Evolutionary conservation across 2,797 vertebrate genomes (phyloP).

Genomic region (Bradypodion ventrale): DNA sequence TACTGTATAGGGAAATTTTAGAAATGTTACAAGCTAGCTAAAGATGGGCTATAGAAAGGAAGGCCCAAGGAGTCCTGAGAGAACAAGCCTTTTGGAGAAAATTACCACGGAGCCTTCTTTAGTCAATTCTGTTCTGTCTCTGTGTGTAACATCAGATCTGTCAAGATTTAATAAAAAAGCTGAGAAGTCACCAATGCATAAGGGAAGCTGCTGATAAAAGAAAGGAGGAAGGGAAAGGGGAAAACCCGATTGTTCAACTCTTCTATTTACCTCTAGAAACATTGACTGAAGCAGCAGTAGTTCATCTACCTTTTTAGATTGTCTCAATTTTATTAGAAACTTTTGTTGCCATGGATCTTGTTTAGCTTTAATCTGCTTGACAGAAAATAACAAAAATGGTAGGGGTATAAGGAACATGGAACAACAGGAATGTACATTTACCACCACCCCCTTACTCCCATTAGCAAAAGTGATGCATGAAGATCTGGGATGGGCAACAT

Average conservation of each 20-base stretch:
- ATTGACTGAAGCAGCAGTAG: slow-evolving; percentile 74
- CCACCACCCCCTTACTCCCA: neutral
- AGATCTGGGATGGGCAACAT: neutral
- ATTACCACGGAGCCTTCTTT: neutral
- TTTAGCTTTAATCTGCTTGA: slow-evolving; percentile 77
- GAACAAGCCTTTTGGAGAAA: neutral
- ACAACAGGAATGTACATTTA: neutral
- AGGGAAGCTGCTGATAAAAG: slow-evolving; percentile 1
- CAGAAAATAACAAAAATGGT: slow-evolving; percentile 25
- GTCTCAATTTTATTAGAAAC: slow-evolving; percentile 74
- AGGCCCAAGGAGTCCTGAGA: neutral
- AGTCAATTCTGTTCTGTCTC: neutral
- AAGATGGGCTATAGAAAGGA: neutral
- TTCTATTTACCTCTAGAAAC: slow-evolving; percentile 74
- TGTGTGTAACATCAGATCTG: neutral
- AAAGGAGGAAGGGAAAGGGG: neutral
- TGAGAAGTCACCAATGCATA: neutral
- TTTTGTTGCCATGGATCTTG: slow-evolving; percentile 83
- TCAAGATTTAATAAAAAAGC: neutral
- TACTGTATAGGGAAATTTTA: neutral
- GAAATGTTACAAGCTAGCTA: neutral
- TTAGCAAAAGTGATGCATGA: neutral
- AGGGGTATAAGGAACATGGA: neutral
- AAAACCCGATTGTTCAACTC: neutral
- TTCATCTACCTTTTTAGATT: slow-evolving; percentile 70